phyloP scores from a whole-genome alignment of 2,113 vertebrate genomes.

The Euleptes europaea region DNA sequence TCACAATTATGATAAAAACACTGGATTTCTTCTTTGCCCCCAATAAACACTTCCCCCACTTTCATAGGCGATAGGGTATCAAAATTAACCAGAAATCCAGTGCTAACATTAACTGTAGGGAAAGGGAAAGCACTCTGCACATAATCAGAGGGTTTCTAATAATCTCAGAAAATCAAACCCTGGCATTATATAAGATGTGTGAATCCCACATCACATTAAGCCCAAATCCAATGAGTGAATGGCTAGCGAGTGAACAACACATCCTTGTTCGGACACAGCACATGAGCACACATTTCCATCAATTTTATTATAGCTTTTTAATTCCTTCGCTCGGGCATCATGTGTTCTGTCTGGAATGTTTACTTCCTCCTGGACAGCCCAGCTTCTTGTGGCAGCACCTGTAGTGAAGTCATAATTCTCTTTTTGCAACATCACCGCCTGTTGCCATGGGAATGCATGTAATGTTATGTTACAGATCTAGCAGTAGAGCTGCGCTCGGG shows the following conservation, averaged over 20 bases:
- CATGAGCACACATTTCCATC: neutral
- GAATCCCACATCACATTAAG: neutral
- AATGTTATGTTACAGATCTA: conserved; percentile 9
- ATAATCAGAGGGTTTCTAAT: neutral
- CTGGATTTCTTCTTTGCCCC: neutral
- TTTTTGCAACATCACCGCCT: conserved; percentile 19
- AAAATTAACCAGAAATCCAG: neutral
- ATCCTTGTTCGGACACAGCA: neutral
- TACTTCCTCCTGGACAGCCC: conserved; percentile 9
- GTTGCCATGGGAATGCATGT: conserved; percentile 26
- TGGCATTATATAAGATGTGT: neutral
- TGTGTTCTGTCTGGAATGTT: conserved; percentile 16
- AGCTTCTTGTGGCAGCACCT: conserved; percentile 16
- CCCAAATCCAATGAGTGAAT: neutral
- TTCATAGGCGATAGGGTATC: neutral
- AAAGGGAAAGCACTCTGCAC: neutral
- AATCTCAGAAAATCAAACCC: neutral
- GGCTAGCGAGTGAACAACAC: neutral
- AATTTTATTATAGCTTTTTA: neutral
- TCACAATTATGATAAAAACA: neutral
- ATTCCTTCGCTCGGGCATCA: neutral
- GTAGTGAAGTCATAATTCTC: conserved; percentile 28
- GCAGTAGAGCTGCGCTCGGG: neutral
- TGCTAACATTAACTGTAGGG: no score
- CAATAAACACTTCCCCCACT: neutral